phyloP scores from a whole-genome alignment of 2,888 invertebrate species.

The Ernsta delagoae region DNA sequence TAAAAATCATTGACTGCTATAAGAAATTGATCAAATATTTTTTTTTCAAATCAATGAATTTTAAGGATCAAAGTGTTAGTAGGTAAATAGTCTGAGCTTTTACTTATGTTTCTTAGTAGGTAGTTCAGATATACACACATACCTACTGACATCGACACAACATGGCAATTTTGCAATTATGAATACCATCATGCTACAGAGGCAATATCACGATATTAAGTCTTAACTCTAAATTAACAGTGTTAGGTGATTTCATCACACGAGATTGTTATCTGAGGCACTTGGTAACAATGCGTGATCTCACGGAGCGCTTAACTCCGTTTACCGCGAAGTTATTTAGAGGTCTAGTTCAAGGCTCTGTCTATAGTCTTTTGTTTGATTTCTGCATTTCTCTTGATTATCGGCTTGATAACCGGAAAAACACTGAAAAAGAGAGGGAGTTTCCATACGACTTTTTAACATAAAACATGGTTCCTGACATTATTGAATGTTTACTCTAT shows the following conservation, averaged over 20 bases:
- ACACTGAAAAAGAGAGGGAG: too few relatives aligned
- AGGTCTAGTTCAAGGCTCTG: constrained; percentile 64
- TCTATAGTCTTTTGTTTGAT: constrained; percentile 24
- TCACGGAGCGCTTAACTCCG: constrained; percentile 50
- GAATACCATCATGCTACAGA: neutral
- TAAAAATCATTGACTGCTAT: neutral
- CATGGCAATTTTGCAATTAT: neutral
- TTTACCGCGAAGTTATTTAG: constrained; percentile 48
- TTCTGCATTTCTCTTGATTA: constrained; percentile 23
- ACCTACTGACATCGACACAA: too few relatives aligned
- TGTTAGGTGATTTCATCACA: constrained; percentile 44
- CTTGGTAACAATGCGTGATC: constrained; percentile 56
- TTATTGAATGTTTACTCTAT: too few relatives aligned
- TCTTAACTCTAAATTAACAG: constrained; percentile 12
- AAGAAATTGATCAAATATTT: too few relatives aligned
- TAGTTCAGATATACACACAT: too few relatives aligned
- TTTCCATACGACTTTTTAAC: too few relatives aligned
- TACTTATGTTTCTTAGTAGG: too few relatives aligned
- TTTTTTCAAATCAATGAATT: too few relatives aligned
- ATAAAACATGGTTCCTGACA: too few relatives aligned
- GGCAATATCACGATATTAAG: neutral
- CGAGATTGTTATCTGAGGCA: constrained; percentile 39
- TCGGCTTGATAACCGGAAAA: too few relatives aligned
- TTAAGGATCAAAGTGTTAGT: too few relatives aligned
- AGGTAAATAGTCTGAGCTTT: too few relatives aligned